Percentiles rank a stretch among this genome's conserved stretches.
These are phyloP conservation scores for Cotesia glomerata DNA, from an alignment of 1,140 invertebrate species.

Conservation along the genomic window DNA sequence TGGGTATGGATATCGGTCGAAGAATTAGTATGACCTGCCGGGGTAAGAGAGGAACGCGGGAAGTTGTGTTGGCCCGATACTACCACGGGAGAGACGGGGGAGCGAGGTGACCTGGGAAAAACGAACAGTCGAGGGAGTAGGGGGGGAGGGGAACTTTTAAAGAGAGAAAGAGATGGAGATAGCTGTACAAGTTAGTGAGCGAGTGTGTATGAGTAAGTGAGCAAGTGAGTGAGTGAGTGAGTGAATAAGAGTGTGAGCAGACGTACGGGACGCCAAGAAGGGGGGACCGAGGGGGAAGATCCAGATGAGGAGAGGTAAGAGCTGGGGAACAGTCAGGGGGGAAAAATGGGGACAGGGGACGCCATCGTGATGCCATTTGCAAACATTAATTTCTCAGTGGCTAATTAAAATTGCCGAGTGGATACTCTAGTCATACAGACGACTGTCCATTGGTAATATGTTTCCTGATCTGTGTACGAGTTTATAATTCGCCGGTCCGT, in stretches of 20 bases:
- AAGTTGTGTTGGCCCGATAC: conserved; percentile 23
- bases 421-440: not conserved
- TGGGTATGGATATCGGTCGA: conserved; percentile 36
- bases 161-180: not conserved
- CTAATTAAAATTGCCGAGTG: conserved; percentile 38
- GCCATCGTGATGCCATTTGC: conserved; percentile 53
- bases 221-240: not conserved
- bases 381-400: conserved; percentile 47
- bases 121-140: conserved; percentile 28
- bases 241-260: conserved; percentile 18
- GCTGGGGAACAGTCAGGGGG: conserved; percentile 27
- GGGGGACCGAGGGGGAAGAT: conserved; percentile 37
- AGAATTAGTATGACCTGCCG: conserved; percentile 51
- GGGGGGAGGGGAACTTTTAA: conserved; percentile 1
- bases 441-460: not conserved
- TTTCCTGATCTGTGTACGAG: not conserved
- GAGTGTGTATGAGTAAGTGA: not conserved
- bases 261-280: conserved; percentile 42
- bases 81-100: conserved; percentile 3
- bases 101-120: conserved; percentile 21
- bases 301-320: conserved; percentile 41
- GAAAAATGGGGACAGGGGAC: conserved; percentile 41
- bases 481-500: not conserved
- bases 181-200: too few relatives aligned
- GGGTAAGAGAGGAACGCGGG: conserved; percentile 3